Percentiles rank a stretch among this genome's conserved stretches.
Evolutionary conservation across 2,113 vertebrate species (phyloP).

Genomic region (Egretta garzetta): DNA sequence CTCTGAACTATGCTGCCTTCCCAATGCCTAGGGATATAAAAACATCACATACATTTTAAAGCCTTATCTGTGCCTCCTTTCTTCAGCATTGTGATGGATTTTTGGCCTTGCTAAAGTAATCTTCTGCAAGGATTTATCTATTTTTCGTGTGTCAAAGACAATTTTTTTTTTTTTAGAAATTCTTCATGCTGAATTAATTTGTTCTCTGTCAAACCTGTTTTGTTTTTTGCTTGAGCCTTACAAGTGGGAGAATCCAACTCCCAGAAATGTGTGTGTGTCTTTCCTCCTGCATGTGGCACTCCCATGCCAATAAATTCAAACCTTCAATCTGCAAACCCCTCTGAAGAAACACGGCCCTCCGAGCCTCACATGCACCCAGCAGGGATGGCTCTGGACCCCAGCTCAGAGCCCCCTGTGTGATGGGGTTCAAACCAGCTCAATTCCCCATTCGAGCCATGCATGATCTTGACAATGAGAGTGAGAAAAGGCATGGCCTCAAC

Average conservation of each 20-base stretch:
- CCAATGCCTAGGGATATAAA: neutral
- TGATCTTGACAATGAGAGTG: neutral
- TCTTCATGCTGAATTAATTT: conserved; percentile 31
- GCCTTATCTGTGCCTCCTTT: neutral
- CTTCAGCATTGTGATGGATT: neutral
- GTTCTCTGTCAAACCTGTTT: conserved; percentile 36
- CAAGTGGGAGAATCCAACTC: neutral
- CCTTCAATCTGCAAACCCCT: neutral
- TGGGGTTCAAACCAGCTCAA: neutral
- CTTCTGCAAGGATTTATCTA: neutral
- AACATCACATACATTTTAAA: neutral
- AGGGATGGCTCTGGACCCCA: neutral
- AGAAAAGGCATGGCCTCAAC: neutral
- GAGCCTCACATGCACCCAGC: rapidly evolving
- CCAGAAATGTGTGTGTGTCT: neutral
- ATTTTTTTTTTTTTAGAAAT: neutral
- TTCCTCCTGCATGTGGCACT: conserved; percentile 31
- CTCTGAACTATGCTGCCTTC: neutral
- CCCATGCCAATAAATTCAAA: neutral
- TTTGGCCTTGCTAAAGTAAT: conserved; percentile 9
- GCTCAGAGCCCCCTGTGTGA: neutral
- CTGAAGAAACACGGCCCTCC: rapidly evolving
- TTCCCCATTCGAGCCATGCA: rapidly evolving
- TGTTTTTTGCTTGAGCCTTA: neutral
- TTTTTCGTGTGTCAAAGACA: neutral